phyloP scores from a whole-genome alignment of 2,113 vertebrate species.

The Platysternon megacephalum region DNA sequence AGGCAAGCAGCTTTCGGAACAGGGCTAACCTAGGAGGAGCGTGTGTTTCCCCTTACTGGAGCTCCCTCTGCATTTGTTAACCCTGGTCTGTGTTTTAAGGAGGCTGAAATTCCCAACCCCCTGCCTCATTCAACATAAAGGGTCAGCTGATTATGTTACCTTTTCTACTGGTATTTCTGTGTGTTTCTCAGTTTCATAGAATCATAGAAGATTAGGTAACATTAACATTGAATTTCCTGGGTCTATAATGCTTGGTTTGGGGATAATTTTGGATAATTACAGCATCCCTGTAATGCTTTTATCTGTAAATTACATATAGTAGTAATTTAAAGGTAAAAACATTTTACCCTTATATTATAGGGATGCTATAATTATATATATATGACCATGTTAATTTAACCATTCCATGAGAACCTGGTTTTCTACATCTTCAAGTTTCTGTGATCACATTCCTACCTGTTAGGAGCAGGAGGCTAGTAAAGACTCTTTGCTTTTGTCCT shows the following conservation, averaged over 20 bases:
- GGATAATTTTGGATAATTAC: neutral
- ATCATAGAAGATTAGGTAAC: too few species aligned
- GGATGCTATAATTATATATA: fast-evolving
- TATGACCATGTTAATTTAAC: neutral
- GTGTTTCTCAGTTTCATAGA: too few species aligned
- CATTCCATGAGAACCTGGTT: fast-evolving
- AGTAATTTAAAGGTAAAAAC: neutral
- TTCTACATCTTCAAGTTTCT: fast-evolving
- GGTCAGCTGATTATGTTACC: too few species aligned
- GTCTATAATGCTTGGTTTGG: neutral
- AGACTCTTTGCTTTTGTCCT: neutral
- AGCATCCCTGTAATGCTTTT: neutral
- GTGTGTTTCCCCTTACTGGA: too few species aligned
- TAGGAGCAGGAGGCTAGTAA: neutral
- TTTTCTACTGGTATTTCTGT: too few species aligned
- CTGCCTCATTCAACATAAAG: too few species aligned
- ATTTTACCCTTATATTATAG: neutral
- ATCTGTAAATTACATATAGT: neutral
- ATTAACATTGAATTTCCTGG: neutral
- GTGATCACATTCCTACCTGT: neutral
- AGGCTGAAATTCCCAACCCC: too few species aligned
- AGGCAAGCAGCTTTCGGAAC: too few species aligned
- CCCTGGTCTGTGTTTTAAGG: too few species aligned
- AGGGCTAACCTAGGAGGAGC: too few species aligned
- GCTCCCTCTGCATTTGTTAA: too few species aligned